Base-by-base conservation (phyloP, 2,113 vertebrate species). In the Arvicanthis niloticus region DNA sequence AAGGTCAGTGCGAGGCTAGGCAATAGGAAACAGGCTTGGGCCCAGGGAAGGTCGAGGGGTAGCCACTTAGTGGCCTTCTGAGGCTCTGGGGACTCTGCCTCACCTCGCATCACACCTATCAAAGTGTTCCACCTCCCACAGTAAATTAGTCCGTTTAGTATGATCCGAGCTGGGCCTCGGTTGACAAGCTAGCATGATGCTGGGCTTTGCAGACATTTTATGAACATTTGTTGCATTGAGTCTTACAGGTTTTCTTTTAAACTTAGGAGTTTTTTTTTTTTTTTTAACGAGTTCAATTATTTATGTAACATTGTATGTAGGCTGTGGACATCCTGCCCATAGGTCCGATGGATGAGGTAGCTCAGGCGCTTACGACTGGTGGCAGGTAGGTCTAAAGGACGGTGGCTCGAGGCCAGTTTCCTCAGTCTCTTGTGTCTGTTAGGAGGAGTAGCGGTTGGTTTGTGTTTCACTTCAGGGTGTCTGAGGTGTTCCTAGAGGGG, bases 251-350 rank as follows among this genome's bases (percentile, higher is more conserved):
- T 92, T 90, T 51, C 65, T 76, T 67, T 81, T 88, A 48, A 85
- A 68, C 72, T 48, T 73, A 60, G 82, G n/a, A 92, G n/a, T 45
- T 56, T 60, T 84, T 24, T 11, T 29, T 85, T 82, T 86, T n/a
- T 85, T 82, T 86, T 45, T 45, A 45, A 31, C 29, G 45, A 21
- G 94, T 95, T 91, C 51, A 91, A 42, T 4, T 81, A 76, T 90
- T 93, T 95, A 65, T 62, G 11, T 42, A 70, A 73, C 40, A 51
- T 58, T 26, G 40, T 31, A 67, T 3, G 5, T 80, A 51, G 65
- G 24, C 45, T 48, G 3, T 85, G 93, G 37, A 24, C n/a, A 53
- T 51, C 76, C 16, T 76, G 60, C 45, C 51, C 17, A 16, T 5
- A n/a, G 68, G 8, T n/a, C n/a, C 12, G 1, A 2, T 12, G 53